Evolutionary conservation across 2,888 invertebrate species (phyloP).

Genomic region (Microctonus aethiopoides): DNA sequence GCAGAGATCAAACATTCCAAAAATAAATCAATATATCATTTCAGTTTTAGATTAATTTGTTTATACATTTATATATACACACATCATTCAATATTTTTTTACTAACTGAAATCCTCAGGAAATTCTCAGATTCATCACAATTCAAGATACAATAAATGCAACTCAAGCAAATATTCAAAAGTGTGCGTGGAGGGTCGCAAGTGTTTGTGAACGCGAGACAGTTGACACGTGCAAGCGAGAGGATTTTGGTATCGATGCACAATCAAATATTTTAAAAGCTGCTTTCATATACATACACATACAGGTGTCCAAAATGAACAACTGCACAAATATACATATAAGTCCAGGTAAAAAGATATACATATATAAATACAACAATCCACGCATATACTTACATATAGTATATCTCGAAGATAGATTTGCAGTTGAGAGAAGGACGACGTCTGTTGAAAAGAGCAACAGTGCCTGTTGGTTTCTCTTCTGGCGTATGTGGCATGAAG

Average conservation of each 20-base stretch:
- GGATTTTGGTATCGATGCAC: conserved; percentile 16
- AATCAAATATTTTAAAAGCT: conserved; percentile 16
- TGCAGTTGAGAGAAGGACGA: conserved; percentile 47
- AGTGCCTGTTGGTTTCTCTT: conserved; percentile 18
- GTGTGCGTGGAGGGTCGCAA: not conserved
- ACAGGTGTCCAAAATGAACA: not conserved
- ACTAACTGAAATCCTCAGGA: too few species aligned
- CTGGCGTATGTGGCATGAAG: conserved; percentile 28
- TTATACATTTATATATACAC: too few species aligned
- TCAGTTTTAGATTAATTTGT: too few species aligned
- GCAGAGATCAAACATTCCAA: too few species aligned
- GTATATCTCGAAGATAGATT: conserved; percentile 57
- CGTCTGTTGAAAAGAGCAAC: conserved; percentile 34
- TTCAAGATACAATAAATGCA: too few species aligned
- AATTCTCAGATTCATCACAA: too few species aligned
- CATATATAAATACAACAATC: not conserved
- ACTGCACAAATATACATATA: not conserved
- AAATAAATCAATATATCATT: too few species aligned
- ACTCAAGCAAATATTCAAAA: too few species aligned
- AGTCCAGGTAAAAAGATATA: not conserved
- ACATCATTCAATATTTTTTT: too few species aligned
- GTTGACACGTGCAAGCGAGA: conserved; percentile 23
- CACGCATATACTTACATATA: not conserved
- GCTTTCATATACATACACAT: not conserved
- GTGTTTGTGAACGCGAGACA: conserved; percentile 10